A percentile compares a stretch with the other conserved stretches of the same genome.
Conservation (phyloP, 2,888 invertebrate species). For the Tinea trinotella region DNA sequence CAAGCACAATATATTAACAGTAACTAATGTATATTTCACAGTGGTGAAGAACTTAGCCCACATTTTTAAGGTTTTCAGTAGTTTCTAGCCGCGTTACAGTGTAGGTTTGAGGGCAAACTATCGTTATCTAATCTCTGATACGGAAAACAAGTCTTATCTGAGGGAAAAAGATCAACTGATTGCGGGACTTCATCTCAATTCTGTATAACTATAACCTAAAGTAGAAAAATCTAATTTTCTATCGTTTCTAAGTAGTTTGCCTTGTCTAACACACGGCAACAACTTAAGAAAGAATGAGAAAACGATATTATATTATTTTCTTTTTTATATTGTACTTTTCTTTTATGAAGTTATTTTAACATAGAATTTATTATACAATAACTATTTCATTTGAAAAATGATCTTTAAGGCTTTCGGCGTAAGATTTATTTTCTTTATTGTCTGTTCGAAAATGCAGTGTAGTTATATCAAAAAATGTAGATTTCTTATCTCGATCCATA, state of each 20-base stretch:
- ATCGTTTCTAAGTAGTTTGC: not conserved
- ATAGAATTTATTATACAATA: not conserved
- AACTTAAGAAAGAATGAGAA: not conserved
- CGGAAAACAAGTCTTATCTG: slow-evolving; percentile 13
- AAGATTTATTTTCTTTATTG: too few relatives aligned
- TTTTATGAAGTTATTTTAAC: not conserved
- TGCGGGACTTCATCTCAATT: slow-evolving; percentile 11
- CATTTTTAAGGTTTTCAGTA: slow-evolving; percentile 38
- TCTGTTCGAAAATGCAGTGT: too few relatives aligned
- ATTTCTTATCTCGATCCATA: slow-evolving; percentile 6
- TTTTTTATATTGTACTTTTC: not conserved
- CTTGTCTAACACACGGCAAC: not conserved
- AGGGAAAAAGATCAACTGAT: slow-evolving; percentile 15
- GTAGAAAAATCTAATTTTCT: not conserved
- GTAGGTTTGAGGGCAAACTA: slow-evolving; percentile 7
- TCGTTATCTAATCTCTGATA: slow-evolving; percentile 15
- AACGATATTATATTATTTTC: not conserved
- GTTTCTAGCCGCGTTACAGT: not conserved
- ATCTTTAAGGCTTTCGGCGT: not conserved
- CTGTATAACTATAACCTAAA: not conserved
- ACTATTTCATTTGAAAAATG: not conserved
- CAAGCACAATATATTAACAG: slow-evolving; percentile 56
- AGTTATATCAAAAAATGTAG: too few relatives aligned
- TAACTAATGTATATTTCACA: slow-evolving; percentile 54
- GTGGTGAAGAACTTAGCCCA: slow-evolving; percentile 59